Evolutionary conservation across 2,797 vertebrate genomes (phyloP), one percentile per base, ranked within the genome.

Genomic region (Hoplostethus atlanticus): DNA sequence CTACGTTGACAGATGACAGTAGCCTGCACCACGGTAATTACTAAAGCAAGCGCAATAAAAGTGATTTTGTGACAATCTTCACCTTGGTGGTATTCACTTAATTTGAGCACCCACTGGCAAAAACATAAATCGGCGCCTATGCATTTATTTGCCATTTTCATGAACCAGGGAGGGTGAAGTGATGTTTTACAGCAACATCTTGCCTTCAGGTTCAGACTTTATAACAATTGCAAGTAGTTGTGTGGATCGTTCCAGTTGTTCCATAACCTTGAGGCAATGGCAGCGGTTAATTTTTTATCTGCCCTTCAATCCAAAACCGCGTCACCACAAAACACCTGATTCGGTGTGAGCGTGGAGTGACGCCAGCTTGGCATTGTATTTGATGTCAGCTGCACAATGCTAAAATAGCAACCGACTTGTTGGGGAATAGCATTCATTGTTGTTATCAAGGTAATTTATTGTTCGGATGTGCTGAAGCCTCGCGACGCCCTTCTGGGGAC

Each of bases 381-480:
- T 4, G 61, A 77, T 71, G 84, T 87, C 84, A 82, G 78, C 73
- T 81, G 86, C 84, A 83, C 84, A 86, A 76, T 84, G 80, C 84
- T 79, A 74, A 81, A 91, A 86, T 67, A 73, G 85, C 81, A 48
- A 76, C 59, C 31, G 47, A 73, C 79, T 82, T 87, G 89, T 88
- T 88, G 21, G 83, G 83, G 83, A 80, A 71, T 54, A 61, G 76
- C 83, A 68, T 72, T 82, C 56, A 40, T 59, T 81, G 86, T 85
- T 88, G 85, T 87, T 86, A 90, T 84, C 66, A 28, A n/a, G 72
- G 83, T 88, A 84, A 90, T 91, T 89, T 87, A 83, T 89, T 84
- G 83, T 87, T 64, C 1, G 30, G 84, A 75, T 82, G 85, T 79
- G 48, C 56, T 62, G 77, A 83, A 65, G 73, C 81, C 75, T 83